A percentile compares a stretch with the other conserved stretches of the same genome.
Conservation (phyloP, 2,888 invertebrate genomes). For the Ceraclea dissimilis region DNA sequence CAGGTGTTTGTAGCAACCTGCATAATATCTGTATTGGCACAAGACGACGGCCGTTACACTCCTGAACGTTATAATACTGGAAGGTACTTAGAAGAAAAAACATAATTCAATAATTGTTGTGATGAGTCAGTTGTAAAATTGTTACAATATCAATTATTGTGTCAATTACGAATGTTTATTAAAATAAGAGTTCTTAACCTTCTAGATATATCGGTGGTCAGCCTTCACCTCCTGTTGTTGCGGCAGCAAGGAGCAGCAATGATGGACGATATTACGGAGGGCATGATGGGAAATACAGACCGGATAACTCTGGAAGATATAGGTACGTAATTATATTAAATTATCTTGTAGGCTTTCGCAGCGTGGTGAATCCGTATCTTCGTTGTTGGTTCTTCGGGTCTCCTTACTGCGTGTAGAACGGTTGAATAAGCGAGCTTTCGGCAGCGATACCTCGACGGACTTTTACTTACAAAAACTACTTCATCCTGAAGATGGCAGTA, state of each 20-base stretch:
- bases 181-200: background rate
- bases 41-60: slow-evolving; percentile 31
- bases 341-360: no score
- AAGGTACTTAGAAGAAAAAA: slow-evolving; percentile 11
- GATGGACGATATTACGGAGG: slow-evolving; percentile 43
- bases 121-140: no score
- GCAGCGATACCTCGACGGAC: no score
- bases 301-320: slow-evolving; percentile 48
- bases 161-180: no score
- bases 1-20: background rate
- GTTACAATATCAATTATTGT: background rate
- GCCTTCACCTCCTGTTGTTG: no score
- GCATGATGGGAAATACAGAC: slow-evolving; percentile 47
- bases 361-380: no score
- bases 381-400: no score
- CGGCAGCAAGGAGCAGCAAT: no score
- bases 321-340: slow-evolving; percentile 34
- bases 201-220: slow-evolving; percentile 13
- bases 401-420: no score
- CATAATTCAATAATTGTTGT: background rate
- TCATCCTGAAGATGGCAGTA: no score
- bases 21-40: background rate
- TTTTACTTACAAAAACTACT: no score
- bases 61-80: slow-evolving; percentile 20
- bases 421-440: no score